These are phyloP conservation scores for Spondyliosoma cantharus DNA, from an alignment of 2,797 vertebrate genomes.

Conservation along the genomic window DNA sequence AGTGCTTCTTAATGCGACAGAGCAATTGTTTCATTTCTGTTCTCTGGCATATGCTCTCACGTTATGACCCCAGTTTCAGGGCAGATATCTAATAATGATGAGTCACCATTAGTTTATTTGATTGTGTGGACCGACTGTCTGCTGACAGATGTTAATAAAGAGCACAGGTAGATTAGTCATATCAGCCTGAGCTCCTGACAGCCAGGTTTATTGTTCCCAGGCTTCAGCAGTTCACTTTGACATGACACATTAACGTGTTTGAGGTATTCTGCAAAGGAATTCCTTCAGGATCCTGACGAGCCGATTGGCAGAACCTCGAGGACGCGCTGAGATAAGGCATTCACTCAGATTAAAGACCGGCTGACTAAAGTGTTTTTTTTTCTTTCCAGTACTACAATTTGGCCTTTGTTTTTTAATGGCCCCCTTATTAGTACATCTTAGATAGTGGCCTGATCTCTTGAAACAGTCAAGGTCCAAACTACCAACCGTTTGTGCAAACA, in stretches of 20 bases:
- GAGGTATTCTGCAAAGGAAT: slow-evolving; percentile 18
- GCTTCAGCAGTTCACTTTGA: slow-evolving; percentile 33
- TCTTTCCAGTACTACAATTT: slow-evolving; percentile 31
- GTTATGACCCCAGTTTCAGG: neutral
- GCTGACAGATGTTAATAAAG: slow-evolving; percentile 9
- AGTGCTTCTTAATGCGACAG: neutral
- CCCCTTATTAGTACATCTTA: slow-evolving; percentile 69
- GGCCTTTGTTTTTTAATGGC: slow-evolving; percentile 65
- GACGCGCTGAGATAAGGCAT: slow-evolving; percentile 51
- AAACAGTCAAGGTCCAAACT: slow-evolving; percentile 83
- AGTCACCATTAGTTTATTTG: slow-evolving; percentile 17
- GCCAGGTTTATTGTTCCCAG: slow-evolving; percentile 19
- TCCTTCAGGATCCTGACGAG: slow-evolving; percentile 10
- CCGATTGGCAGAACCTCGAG: slow-evolving; percentile 35
- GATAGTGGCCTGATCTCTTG: slow-evolving; percentile 73
- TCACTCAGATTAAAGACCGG: slow-evolving; percentile 62
- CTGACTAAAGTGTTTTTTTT: slow-evolving; percentile 54
- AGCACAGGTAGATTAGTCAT: neutral
- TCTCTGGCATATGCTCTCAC: neutral
- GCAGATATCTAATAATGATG: slow-evolving; percentile 10
- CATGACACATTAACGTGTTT: slow-evolving; percentile 29
- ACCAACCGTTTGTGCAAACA: slow-evolving; percentile 77
- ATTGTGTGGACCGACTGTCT: slow-evolving; percentile 11
- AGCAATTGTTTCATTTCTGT: neutral
- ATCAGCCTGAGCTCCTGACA: slow-evolving; percentile 16